Conservation (phyloP, 2,797 vertebrate genomes). For the Cuniculus paca region DNA sequence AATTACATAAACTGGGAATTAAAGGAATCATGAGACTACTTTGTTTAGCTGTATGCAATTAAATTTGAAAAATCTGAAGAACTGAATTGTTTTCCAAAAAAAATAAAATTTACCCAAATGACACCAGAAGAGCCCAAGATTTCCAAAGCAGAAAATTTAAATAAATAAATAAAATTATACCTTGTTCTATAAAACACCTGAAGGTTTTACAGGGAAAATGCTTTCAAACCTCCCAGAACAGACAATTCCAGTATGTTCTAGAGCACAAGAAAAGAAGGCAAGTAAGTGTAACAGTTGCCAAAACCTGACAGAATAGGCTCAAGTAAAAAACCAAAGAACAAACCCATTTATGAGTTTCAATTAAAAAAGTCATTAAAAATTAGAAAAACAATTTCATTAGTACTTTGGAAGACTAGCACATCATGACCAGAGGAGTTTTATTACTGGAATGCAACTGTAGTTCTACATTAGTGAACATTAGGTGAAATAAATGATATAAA, state of each 20-base stretch:
- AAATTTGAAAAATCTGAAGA: not conserved
- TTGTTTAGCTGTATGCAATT: not conserved
- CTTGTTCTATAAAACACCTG: not conserved
- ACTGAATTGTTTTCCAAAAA: constrained; percentile 54
- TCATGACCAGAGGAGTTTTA: not conserved
- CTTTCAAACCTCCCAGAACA: not conserved
- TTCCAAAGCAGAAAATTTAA: constrained; percentile 14
- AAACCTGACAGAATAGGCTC: not conserved
- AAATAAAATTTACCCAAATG: constrained; percentile 11
- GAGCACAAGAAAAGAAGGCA: not conserved
- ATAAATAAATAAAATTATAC: not conserved
- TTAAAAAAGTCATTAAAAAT: not conserved
- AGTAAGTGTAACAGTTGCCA: not conserved
- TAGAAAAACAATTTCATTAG: not conserved
- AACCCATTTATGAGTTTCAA: not conserved
- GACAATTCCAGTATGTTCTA: not conserved
- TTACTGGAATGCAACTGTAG: not conserved
- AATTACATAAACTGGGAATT: not conserved
- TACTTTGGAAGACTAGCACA: not conserved
- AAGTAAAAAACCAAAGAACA: not conserved
- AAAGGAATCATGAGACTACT: not conserved
- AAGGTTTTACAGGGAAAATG: constrained; percentile 26
- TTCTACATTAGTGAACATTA: not conserved
- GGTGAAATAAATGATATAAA: not conserved
- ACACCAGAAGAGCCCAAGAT: not conserved